Conservation (phyloP, 2,888 invertebrate species). For the Cantharis flavilabris region DNA sequence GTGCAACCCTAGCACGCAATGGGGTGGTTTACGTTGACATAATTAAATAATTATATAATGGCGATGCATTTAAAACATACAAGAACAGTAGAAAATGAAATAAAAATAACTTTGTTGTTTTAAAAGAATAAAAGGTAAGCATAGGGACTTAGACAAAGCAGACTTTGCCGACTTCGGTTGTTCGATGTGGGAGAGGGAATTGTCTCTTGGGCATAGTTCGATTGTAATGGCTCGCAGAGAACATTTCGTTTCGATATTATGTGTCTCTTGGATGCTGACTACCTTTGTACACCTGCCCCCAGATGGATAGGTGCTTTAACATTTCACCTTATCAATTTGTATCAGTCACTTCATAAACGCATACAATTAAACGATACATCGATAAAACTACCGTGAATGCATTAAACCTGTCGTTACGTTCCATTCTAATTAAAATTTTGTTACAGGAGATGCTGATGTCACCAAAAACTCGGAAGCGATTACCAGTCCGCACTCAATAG, state of each 20-base stretch:
- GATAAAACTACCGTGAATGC: not conserved
- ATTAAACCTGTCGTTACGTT: not conserved
- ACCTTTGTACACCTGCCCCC: conserved; percentile 30
- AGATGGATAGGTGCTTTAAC: conserved; percentile 30
- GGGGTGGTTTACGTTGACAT: not conserved
- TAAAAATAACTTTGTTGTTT: conserved; percentile 24
- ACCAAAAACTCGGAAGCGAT: conserved; percentile 13
- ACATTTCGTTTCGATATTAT: conserved; percentile 39
- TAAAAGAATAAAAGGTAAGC: conserved; percentile 33
- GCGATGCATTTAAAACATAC: not conserved
- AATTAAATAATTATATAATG: not conserved
- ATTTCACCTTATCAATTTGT: conserved; percentile 25
- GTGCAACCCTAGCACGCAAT: not conserved
- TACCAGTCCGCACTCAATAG: not conserved
- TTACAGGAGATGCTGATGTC: conserved; percentile 21
- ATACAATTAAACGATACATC: not conserved
- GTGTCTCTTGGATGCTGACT: conserved; percentile 36
- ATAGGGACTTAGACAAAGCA: conserved; percentile 36
- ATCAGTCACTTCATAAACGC: conserved; percentile 23
- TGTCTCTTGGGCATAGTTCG: conserved; percentile 39
- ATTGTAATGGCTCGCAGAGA: conserved; percentile 40
- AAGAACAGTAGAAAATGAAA: conserved; percentile 10
- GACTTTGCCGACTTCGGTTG: conserved; percentile 30
- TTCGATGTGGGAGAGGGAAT: conserved; percentile 35
- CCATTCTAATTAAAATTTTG: not conserved